These are phyloP conservation scores for Himalopsyche japonica DNA, from an alignment of 2,888 invertebrate genomes.

Conservation along the genomic window DNA sequence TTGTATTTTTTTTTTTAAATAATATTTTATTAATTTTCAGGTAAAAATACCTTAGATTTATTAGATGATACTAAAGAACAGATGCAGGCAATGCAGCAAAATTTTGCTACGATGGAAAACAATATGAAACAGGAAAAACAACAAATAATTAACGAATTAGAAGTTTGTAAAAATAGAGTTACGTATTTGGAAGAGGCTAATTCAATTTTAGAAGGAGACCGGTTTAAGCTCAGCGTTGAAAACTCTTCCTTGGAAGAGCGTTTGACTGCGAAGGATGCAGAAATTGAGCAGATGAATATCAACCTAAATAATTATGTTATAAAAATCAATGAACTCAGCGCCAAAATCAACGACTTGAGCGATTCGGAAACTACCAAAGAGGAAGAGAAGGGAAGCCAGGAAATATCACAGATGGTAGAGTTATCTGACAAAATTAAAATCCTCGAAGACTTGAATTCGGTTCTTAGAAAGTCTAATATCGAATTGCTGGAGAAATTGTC, in stretches of 20 bases:
- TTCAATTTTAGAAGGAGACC: slow-evolving; percentile 55
- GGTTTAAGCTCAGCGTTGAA: slow-evolving; percentile 58
- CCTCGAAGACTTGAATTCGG: slow-evolving; percentile 57
- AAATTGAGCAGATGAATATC: slow-evolving; percentile 45
- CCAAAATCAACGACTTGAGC: slow-evolving; percentile 45
- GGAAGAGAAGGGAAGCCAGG: slow-evolving; percentile 63
- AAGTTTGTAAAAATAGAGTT: slow-evolving; percentile 61
- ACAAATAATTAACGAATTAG: slow-evolving; percentile 59
- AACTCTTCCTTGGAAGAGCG: slow-evolving; percentile 61
- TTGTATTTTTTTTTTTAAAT: not conserved
- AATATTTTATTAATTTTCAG: slow-evolving; percentile 43
- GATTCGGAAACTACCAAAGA: slow-evolving; percentile 50
- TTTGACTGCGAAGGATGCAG: slow-evolving; percentile 55
- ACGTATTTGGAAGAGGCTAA: slow-evolving; percentile 62
- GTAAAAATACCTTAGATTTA: slow-evolving; percentile 71
- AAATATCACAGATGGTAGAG: slow-evolving; percentile 54
- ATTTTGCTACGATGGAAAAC: slow-evolving; percentile 71
- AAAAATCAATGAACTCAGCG: slow-evolving; percentile 48
- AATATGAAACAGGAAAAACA: slow-evolving; percentile 72
- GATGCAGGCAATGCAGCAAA: slow-evolving; percentile 80
- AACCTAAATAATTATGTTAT: slow-evolving; percentile 38
- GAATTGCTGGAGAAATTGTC: slow-evolving; percentile 36
- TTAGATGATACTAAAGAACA: slow-evolving; percentile 80
- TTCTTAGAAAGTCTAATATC: slow-evolving; percentile 56
- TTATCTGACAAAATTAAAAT: slow-evolving; percentile 58